Base-by-base conservation (phyloP, 2,797 vertebrate species). In the Sparidentex hasta region DNA sequence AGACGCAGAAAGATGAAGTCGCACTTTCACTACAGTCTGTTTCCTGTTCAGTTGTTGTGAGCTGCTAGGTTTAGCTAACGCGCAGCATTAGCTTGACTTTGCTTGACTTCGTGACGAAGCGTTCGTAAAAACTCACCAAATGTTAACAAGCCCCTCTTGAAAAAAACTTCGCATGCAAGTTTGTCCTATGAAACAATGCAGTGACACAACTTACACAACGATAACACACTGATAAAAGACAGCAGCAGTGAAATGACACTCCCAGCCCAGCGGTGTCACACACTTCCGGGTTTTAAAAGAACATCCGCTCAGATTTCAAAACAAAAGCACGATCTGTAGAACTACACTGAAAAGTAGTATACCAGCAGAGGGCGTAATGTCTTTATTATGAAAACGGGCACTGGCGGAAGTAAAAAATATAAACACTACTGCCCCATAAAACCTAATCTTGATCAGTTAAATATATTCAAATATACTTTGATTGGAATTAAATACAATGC, bases 221-320 rank as follows among this genome's bases (percentile, higher is more conserved):
- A 11, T 12, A 54, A 18, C 12, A 57, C 0, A 50, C 5, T 6
- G 17, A 23, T 5, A 16, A 41, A 0, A 0, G 7, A 3, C 0
- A 0, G 12, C 0, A 7, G 3, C 3, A 5, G 23, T 0, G 27
- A 9, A 27, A 29, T 11, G 18, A 70, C 27, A 64, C 21, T 1
- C 0, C 14, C 57, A 38, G n/a, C 0, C 0, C 50, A 5, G 11
- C 12, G 12, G 23, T 7, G 17, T 51, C 48, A 13, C 0, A 1
- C 51, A 86, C 91, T 89, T 92, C 87, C 90, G 78, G 82, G 70
- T 71, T 76, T 27, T 2, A 12, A 38, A 46, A 14, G 0, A 29
- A 52, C 4, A 48, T 4, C 0, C 0, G 7, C 0, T 33, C 2
- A 0, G 0, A 21, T 76, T 86, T 86, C 90, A 93, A 84, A 91